phyloP scores from a whole-genome alignment of 2,797 vertebrate species.

The Neoniphon sammara region DNA sequence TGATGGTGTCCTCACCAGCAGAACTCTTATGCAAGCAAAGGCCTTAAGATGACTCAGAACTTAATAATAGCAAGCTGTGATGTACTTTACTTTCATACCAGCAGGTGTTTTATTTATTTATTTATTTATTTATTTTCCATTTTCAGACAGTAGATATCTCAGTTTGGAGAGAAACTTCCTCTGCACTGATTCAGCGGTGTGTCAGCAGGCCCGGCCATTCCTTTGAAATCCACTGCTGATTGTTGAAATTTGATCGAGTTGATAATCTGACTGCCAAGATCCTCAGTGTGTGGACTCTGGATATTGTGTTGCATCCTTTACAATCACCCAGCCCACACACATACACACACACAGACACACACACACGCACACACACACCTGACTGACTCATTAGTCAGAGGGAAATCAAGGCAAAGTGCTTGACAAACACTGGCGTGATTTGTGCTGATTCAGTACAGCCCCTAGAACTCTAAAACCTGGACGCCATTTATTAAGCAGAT shows the following conservation, averaged over 20 bases:
- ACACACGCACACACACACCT: slow-evolving; percentile 35
- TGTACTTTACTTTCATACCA: no score
- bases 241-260: slow-evolving; percentile 33
- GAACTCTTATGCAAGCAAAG: no score
- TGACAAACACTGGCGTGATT: slow-evolving; percentile 60
- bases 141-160: no score
- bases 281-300: slow-evolving; percentile 22
- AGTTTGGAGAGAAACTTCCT: no score
- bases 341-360: slow-evolving; percentile 24
- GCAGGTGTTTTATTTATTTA: no score
- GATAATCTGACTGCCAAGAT: slow-evolving; percentile 44
- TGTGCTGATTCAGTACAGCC: slow-evolving; percentile 66
- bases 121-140: no score
- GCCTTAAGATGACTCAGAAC: no score
- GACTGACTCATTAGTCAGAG: slow-evolving; percentile 61
- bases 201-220: neutral
- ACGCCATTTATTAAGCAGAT: slow-evolving; percentile 69
- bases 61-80: no score
- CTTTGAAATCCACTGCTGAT: neutral
- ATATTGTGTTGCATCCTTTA: slow-evolving; percentile 21
- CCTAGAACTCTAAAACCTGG: slow-evolving; percentile 40
- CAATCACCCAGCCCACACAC: slow-evolving; percentile 14
- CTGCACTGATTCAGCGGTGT: neutral
- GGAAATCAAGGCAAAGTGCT: slow-evolving; percentile 44
- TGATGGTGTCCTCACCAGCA: no score